Conservation (phyloP, 2,113 vertebrate genomes). For the Cinclus mexicanus region DNA sequence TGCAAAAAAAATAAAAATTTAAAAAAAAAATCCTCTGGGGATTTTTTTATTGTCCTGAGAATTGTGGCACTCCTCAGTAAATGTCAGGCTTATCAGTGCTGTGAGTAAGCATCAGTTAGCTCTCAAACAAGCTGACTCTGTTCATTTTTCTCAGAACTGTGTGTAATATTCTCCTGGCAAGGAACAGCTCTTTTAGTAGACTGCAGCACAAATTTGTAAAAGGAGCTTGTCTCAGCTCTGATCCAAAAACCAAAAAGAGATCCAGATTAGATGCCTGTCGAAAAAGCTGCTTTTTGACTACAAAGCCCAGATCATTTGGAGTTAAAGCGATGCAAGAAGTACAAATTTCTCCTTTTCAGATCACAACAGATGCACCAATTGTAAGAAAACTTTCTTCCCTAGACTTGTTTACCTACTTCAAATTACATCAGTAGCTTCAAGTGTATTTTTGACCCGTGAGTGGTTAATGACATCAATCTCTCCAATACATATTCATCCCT, state of each 20-base stretch:
- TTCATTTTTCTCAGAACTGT: conserved; percentile 54
- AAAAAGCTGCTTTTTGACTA: background rate
- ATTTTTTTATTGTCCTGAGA: conserved; percentile 31
- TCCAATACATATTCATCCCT: background rate
- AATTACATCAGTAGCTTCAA: conserved; percentile 10
- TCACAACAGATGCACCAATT: background rate
- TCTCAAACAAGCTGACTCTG: conserved; percentile 60
- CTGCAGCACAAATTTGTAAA: conserved; percentile 55
- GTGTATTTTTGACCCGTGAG: conserved; percentile 27
- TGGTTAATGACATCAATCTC: conserved; percentile 41
- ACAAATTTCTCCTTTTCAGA: conserved; percentile 7
- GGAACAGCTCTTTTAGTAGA: conserved; percentile 37
- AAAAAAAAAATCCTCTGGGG: background rate
- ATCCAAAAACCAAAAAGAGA: conserved; percentile 9
- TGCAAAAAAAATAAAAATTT: background rate
- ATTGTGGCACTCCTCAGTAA: conserved; percentile 51
- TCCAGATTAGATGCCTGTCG: conserved; percentile 13
- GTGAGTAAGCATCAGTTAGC: conserved; percentile 60
- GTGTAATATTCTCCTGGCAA: conserved; percentile 62
- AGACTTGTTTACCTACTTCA: conserved; percentile 37
- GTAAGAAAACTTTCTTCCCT: background rate
- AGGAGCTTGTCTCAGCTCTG: conserved; percentile 56
- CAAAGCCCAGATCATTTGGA: background rate
- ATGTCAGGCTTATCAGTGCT: conserved; percentile 56
- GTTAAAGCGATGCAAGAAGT: background rate